Percentiles rank a stretch among this genome's conserved stretches.
These are phyloP conservation scores for Muntiacus muntjak DNA, from an alignment of 2,113 vertebrate genomes.

Conservation along the genomic window DNA sequence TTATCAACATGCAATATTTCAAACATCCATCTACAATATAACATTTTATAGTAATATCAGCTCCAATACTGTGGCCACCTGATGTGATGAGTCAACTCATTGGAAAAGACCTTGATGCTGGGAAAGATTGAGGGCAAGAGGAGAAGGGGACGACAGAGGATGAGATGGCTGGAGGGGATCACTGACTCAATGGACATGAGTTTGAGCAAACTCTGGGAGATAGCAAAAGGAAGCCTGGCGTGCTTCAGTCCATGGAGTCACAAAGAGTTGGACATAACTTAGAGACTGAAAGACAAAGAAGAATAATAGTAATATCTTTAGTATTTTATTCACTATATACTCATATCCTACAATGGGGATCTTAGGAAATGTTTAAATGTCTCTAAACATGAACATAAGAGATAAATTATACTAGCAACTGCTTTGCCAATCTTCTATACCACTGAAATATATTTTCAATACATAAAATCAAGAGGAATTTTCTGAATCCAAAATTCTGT, in stretches of 20 bases:
- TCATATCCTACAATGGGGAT: conserved; percentile 37
- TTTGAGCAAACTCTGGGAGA: neutral
- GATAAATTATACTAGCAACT: conserved; percentile 47
- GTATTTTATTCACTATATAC: neutral
- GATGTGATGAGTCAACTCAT: neutral
- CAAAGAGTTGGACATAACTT: neutral
- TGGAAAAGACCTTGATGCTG: neutral
- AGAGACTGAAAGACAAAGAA: fast-evolving
- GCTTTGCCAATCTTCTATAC: conserved; percentile 42
- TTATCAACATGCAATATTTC: neutral
- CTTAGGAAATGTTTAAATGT: conserved; percentile 64
- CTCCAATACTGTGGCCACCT: neutral
- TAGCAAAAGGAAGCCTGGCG: neutral
- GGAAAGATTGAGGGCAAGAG: neutral
- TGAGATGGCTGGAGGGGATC: neutral
- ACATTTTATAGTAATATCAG: conserved; percentile 33
- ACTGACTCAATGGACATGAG: neutral
- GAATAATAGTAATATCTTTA: neutral
- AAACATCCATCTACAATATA: neutral
- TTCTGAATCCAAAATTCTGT: conserved; percentile 39
- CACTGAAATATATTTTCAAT: conserved; percentile 28
- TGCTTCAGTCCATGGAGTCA: neutral
- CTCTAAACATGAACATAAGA: conserved; percentile 51
- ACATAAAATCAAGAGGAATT: conserved; percentile 25
- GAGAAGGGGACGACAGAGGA: neutral